Conservation (phyloP, 2,797 vertebrate species). For the Sciurus carolinensis region DNA sequence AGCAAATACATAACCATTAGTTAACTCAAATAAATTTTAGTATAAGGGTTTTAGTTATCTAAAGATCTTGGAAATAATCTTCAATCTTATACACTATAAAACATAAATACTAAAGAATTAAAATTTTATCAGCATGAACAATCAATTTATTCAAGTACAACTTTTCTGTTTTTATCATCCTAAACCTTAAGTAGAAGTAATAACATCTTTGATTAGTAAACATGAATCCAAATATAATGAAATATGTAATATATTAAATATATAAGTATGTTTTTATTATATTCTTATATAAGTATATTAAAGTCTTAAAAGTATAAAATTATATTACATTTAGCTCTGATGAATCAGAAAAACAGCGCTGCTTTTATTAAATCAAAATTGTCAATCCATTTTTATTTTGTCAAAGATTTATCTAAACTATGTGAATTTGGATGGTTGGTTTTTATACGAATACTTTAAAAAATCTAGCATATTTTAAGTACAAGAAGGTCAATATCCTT, state of each 20-base stretch:
- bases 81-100: neutral
- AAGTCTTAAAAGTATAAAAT: neutral
- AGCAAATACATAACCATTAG: neutral
- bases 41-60: neutral
- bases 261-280: no score
- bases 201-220: slow-evolving; percentile 11
- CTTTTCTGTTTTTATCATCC: neutral
- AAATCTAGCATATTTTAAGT: neutral
- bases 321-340: neutral
- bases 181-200: neutral
- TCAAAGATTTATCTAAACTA: neutral
- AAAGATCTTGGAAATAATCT: neutral
- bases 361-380: neutral
- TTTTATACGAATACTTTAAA: neutral
- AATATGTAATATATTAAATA: no score
- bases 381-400: neutral
- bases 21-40: neutral
- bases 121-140: neutral
- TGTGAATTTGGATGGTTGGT: neutral
- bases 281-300: no score
- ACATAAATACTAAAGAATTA: neutral
- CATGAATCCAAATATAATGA: neutral
- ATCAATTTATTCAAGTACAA: neutral
- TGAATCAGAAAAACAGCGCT: neutral
- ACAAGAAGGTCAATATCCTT: neutral